Evolutionary conservation across 2,888 invertebrate genomes (phyloP).

Genomic region (Pseudanteris insignis): DNA sequence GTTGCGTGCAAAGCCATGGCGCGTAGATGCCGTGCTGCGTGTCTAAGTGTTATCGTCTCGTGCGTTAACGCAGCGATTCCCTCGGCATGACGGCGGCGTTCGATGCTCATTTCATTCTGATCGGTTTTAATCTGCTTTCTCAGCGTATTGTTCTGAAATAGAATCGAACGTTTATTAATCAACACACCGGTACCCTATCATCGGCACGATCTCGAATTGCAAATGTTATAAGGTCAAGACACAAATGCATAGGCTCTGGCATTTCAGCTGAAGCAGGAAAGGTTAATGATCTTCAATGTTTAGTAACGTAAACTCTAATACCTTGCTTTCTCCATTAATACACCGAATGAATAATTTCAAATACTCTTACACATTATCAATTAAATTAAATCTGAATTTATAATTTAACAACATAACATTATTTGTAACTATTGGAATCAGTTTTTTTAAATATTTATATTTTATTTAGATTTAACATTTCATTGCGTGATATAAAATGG

Average conservation of each 20-base stretch:
- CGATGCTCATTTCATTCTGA: conserved; percentile 68
- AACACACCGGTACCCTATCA: conserved; percentile 8
- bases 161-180: conserved; percentile 12
- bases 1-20: conserved; percentile 63
- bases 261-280: conserved; percentile 17
- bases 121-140: conserved; percentile 70
- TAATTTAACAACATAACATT: too few species aligned
- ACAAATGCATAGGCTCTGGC: conserved; percentile 14
- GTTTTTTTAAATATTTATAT: too few species aligned
- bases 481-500: too few species aligned
- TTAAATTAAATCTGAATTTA: too few species aligned
- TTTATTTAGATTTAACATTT: too few species aligned
- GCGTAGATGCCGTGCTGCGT: conserved; percentile 67
- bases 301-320: conserved; percentile 3
- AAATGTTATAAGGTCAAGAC: conserved; percentile 41
- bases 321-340: conserved; percentile 22
- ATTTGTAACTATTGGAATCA: too few species aligned
- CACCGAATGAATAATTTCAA: too few species aligned
- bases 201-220: conserved; percentile 26
- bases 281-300: conserved; percentile 11
- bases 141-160: conserved; percentile 71
- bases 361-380: too few species aligned
- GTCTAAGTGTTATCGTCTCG: conserved; percentile 67
- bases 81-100: conserved; percentile 65
- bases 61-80: conserved; percentile 66